Conservation (phyloP, 1,140 invertebrate species). For the Drosophila pseudoobscura region DNA sequence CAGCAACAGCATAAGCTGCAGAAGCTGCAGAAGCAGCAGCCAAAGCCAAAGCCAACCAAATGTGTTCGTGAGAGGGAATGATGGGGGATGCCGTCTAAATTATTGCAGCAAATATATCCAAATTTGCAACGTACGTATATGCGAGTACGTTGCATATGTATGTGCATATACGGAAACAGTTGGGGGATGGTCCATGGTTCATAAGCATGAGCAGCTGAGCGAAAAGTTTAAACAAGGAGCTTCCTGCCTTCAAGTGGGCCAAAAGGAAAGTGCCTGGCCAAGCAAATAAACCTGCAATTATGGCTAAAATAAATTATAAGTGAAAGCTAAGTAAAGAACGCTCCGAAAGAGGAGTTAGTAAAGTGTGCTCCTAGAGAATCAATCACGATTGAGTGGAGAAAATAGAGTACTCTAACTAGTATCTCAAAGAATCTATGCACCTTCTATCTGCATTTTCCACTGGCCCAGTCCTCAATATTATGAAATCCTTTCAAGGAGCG, state of each 20-base stretch:
- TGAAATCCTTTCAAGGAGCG: no score
- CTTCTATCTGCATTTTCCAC: no score
- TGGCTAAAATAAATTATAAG: background rate
- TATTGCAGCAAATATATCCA: conserved; percentile 39
- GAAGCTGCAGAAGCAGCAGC: conserved; percentile 1
- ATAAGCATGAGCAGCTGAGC: conserved; percentile 19
- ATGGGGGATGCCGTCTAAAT: conserved; percentile 8
- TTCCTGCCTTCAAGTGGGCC: conserved; percentile 8
- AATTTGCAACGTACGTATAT: background rate
- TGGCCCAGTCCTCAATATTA: no score
- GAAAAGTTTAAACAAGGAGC: conserved; percentile 28
- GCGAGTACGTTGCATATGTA: background rate
- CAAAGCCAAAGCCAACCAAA: background rate
- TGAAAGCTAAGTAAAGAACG: background rate
- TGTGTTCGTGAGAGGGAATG: conserved; percentile 1
- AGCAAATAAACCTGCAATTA: conserved; percentile 12
- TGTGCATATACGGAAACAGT: conserved; percentile 2
- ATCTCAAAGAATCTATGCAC: no score
- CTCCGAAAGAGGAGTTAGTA: background rate
- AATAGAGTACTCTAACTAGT: no score
- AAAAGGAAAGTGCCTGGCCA: conserved; percentile 12
- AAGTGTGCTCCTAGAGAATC: background rate
- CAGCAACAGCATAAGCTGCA: background rate
- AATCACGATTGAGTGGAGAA: no score
- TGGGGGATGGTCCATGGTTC: background rate